These are phyloP conservation scores for Acleris holmiana DNA, from an alignment of 2,888 invertebrate genomes.

Conservation along the genomic window DNA sequence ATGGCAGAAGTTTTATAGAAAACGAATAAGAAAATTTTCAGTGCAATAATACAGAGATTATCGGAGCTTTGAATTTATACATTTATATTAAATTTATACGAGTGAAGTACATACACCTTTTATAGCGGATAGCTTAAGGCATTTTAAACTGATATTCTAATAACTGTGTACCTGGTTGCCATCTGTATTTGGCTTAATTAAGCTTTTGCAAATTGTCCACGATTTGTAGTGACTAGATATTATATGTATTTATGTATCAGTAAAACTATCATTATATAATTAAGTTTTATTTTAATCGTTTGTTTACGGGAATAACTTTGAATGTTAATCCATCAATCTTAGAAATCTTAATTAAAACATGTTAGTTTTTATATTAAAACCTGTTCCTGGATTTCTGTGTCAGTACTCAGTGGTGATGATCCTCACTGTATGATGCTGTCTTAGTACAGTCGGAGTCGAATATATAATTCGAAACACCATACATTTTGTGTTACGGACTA, in stretches of 20 bases:
- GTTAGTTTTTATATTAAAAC: too few species aligned
- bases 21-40: conserved; percentile 24
- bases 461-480: too few species aligned
- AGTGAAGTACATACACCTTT: conserved; percentile 45
- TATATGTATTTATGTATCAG: conserved; percentile 43
- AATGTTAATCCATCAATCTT: background rate
- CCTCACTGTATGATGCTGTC: too few species aligned
- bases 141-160: conserved; percentile 53
- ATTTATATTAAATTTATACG: conserved; percentile 53
- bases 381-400: too few species aligned
- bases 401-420: too few species aligned
- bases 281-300: conserved; percentile 41
- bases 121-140: conserved; percentile 49
- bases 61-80: conserved; percentile 55
- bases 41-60: conserved; percentile 37
- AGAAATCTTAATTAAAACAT: too few species aligned
- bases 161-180: conserved; percentile 59
- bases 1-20: conserved; percentile 9
- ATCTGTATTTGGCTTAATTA: conserved; percentile 55
- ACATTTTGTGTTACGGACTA: too few species aligned
- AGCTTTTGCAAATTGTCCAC: conserved; percentile 54
- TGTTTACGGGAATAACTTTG: conserved; percentile 36
- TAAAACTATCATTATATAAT: conserved; percentile 38
- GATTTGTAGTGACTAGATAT: conserved; percentile 46
- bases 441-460: too few species aligned